Evolutionary conservation across 2,797 vertebrate genomes (phyloP), one percentile per base, ranked within the genome.

Genomic region (Carcharodon carcharias): DNA sequence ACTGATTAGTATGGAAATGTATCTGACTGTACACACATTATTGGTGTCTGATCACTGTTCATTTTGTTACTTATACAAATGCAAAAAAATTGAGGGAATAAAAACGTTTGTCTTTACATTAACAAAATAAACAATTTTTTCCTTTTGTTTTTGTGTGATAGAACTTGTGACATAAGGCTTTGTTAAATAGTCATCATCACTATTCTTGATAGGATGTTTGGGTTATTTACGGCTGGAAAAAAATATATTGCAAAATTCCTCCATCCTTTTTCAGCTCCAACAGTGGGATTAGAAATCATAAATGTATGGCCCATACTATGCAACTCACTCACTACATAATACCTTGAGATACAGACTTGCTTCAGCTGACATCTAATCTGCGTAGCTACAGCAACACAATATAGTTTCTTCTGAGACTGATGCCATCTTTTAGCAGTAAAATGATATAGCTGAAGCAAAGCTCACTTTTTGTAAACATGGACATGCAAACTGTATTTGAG

Each of bases 71-170:
- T 92, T 61, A 54, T 71, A 95, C 69, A 95, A 54, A 95, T 73
- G 50, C 35, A 67, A 91, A 95, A 58, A 54, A 35, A 77, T 95
- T 95, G 94, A 95, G 69, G 50, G 50, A 95, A 71, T 95, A 95
- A 71, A 95, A 95, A 93, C 91, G 35, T 92, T 92, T 45, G 67
- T 77, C 94, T 95, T 95, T 77, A 95, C 69, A 77, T 95, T 95
- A 95, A 73, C 45, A 95, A 95, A 93, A 93, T 93, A 67, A 67
- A 67, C n/a, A 65, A 67, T 26, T 93, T 40, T 93, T 67, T 56
- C 88, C 61, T 67, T 85, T 93, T 91, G 28, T 93, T 92, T 89
- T 89, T 58, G 31, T 61, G 80, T 45, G 40, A 82, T n/a, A 82
- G 14, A 45, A 82, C 40, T 85, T 85, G 18, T 45, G 61, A 93